Evolutionary conservation across 2,888 invertebrate genomes (phyloP), one percentile per base, ranked within the genome.

Genomic region (Mantis religiosa): DNA sequence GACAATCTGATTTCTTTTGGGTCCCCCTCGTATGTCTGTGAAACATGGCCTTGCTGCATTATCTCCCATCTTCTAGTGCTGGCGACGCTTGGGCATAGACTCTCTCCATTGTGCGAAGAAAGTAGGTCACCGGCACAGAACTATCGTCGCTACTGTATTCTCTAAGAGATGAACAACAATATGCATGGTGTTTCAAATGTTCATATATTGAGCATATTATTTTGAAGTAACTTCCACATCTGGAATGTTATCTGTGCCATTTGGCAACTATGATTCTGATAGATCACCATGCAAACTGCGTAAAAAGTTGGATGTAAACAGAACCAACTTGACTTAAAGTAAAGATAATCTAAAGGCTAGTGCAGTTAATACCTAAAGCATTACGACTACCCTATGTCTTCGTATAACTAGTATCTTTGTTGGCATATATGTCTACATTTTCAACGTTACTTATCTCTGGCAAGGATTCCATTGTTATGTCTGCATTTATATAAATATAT

Each of bases 321-420:
- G 20, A 71, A 20, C 54, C 27, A 47, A 15, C 82, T 82, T 82
- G 27, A 6, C 81, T 71, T 14, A 28, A 71, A 81, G 9, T 86
- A 86, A 86, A 86, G 1, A 14, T 86, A 81, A 9, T 81, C n/a
- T 27, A 81, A 81, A 86, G 54, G 12, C 27, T 28, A 25, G 20
- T 28, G 86, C 47, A 28, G 81, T 71, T 86, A 25, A 28, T 86
- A 81, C 81, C 54, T 71, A 86, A 86, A 86, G 15, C 28, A 28
- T 30, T 12, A 71, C 9, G 20, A 14, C 28, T 86, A 86, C 3
- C n/a, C 82, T 87, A 82, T 71, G 12, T 9, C 82, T 9, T 87
- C 87, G 87, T 87, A 87, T 87, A 87, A 34, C 87, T 82, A 82
- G 87, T 87, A 87, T 87, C 87, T 82, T 3, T 82, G 34, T 34